These are phyloP conservation scores for Spilogale gracilis DNA, from an alignment of 2,113 vertebrate genomes.

Conservation along the genomic window DNA sequence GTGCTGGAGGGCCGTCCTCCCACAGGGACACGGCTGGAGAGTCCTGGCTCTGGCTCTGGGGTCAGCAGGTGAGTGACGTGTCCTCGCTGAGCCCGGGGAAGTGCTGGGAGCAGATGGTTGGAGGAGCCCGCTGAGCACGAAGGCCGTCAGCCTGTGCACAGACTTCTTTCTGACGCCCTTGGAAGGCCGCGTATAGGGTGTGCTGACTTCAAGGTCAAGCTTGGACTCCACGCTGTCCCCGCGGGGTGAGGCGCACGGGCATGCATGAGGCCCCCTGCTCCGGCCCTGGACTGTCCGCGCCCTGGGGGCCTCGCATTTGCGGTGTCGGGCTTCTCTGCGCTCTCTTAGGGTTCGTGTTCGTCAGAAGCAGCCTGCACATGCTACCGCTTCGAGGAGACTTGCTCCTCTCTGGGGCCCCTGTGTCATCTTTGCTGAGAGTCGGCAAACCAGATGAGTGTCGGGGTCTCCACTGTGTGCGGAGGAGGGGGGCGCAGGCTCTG, in stretches of 20 bases:
- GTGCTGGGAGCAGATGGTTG: rapidly evolving
- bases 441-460: not conserved
- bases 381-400: not conserved
- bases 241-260: rapidly evolving
- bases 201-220: rapidly evolving
- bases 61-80: rapidly evolving
- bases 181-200: rapidly evolving
- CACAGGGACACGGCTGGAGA: rapidly evolving
- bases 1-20: not conserved
- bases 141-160: rapidly evolving
- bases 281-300: not conserved
- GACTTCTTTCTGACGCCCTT: rapidly evolving
- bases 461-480: rapidly evolving
- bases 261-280: rapidly evolving
- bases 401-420: not conserved
- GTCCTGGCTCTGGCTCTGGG: rapidly evolving
- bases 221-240: rapidly evolving
- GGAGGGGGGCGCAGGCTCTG: rapidly evolving
- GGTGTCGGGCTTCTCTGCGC: rapidly evolving
- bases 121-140: rapidly evolving
- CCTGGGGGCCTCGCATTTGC: rapidly evolving
- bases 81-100: rapidly evolving
- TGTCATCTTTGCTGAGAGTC: rapidly evolving
- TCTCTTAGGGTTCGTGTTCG: not conserved
- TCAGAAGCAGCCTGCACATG: not conserved